Percentiles rank a stretch among this genome's conserved stretches.
These are phyloP conservation scores for Hoplodrina blanda DNA, from an alignment of 2,888 invertebrate genomes.

Conservation along the genomic window DNA sequence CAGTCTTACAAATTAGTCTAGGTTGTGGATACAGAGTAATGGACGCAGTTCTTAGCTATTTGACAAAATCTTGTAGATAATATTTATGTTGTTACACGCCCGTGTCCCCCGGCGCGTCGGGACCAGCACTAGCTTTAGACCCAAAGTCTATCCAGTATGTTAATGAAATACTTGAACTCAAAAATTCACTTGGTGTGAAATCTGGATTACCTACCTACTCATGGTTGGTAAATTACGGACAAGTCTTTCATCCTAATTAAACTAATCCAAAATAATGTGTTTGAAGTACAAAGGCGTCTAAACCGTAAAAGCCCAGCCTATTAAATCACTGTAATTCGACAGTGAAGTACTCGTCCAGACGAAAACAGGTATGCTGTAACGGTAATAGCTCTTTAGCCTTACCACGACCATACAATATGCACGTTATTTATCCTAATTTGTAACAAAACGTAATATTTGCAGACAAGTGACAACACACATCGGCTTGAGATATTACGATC, in stretches of 20 bases:
- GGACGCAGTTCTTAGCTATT: not conserved
- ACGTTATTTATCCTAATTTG: conserved; percentile 29
- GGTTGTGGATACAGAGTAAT: conserved; percentile 31
- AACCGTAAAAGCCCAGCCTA: not conserved
- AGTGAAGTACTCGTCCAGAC: not conserved
- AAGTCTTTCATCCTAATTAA: not conserved
- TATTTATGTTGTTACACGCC: no score
- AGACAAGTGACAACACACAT: conserved; percentile 12
- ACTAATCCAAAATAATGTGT: not conserved
- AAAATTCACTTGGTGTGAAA: no score
- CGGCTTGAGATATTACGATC: conserved; percentile 7
- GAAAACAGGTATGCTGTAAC: conserved; percentile 4
- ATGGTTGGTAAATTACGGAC: not conserved
- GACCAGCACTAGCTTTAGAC: no score
- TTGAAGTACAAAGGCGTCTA: not conserved
- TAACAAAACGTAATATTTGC: conserved; percentile 10
- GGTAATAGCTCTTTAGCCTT: conserved; percentile 13
- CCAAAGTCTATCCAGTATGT: no score
- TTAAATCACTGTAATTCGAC: conserved; percentile 17
- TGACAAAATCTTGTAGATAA: no score
- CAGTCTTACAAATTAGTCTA: conserved; percentile 16
- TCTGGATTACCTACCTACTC: no score
- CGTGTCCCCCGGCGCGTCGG: no score
- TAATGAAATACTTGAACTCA: no score
- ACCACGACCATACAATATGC: conserved; percentile 5